Percentiles rank a stretch among this genome's conserved stretches.
These are phyloP conservation scores for Chrysochloris asiatica DNA, from an alignment of 2,113 vertebrate genomes.

Conservation along the genomic window DNA sequence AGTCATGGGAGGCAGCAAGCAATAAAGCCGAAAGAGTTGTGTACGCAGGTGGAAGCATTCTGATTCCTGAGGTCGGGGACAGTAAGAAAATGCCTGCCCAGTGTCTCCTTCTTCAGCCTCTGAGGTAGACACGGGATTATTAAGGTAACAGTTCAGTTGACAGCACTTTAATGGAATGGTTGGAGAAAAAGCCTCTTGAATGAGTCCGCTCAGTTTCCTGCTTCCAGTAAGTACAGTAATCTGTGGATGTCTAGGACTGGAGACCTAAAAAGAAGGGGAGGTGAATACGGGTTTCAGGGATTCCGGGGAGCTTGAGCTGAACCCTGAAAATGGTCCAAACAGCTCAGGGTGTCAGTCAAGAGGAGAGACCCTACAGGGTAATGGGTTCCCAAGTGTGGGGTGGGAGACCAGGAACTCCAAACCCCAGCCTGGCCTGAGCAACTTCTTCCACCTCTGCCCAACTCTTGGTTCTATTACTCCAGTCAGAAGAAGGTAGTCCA, in stretches of 20 bases:
- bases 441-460: neutral
- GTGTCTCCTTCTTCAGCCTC: neutral
- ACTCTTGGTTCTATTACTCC: neutral
- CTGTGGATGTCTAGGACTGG: neutral
- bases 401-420: neutral
- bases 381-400: accelerated
- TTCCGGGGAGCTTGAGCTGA: neutral
- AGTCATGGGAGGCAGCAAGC: neutral
- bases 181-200: neutral
- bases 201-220: neutral
- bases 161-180: neutral
- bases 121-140: neutral
- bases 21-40: neutral
- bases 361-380: neutral
- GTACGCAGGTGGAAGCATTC: neutral
- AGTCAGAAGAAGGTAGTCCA: neutral
- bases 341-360: neutral
- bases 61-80: neutral
- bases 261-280: neutral
- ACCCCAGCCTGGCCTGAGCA: neutral
- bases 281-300: neutral
- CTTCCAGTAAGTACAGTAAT: neutral
- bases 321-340: no score
- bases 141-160: neutral
- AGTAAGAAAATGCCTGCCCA: neutral